Base-by-base conservation (phyloP, 1,140 invertebrate genomes). In the Centruroides sculpturatus region DNA sequence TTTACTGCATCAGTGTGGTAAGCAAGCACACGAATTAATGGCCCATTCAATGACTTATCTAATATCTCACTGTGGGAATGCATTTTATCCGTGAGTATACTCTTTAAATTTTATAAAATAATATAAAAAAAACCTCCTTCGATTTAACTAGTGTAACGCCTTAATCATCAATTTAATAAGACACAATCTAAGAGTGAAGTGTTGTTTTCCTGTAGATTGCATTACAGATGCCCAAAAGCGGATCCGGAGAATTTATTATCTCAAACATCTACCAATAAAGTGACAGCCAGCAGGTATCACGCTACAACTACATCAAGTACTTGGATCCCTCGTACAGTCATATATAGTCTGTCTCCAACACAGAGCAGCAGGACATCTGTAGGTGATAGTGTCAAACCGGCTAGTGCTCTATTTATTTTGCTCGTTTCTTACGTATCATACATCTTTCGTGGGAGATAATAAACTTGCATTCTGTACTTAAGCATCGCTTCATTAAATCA, bases 11-110 rank as follows among this genome's bases (percentile, higher is more conserved):
- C 60, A 67, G 35, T 69, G 68, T 55, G 68, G 68, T 3, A 51
- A 55, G 34, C 64, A 61, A 34, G 65, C 67, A 3, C 60, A 65
- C 9, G 60, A 61, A 12, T 35, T 69, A 6, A 59, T 69, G 63
- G 68, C 68, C 47, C 67, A 69, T 55, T 69, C 68, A 10, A 62
- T 69, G 58, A 57, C 65, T 8, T 69, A 68, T 50, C 61, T 69
- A 5, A 62, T 68, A 8, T 62, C 59, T 46, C 60, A 54, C 50
- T 69, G 68, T 56, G 56, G 62, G 35, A 60, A 51, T 34, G 57
- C 62, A 23, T 60, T 60, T 35, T 64, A 64, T 23, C 59, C 59
- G 62, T 64, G 55, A 60, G 62, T 64, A 53, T 46, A 36, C 13
- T 5, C 7, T 56, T 46, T 41, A 41, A 5, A 13, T 51, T n/a